Evolutionary conservation across 1,140 invertebrate species (phyloP), one percentile per base, ranked within the genome.

Genomic region (Zaprionus ornatus): DNA sequence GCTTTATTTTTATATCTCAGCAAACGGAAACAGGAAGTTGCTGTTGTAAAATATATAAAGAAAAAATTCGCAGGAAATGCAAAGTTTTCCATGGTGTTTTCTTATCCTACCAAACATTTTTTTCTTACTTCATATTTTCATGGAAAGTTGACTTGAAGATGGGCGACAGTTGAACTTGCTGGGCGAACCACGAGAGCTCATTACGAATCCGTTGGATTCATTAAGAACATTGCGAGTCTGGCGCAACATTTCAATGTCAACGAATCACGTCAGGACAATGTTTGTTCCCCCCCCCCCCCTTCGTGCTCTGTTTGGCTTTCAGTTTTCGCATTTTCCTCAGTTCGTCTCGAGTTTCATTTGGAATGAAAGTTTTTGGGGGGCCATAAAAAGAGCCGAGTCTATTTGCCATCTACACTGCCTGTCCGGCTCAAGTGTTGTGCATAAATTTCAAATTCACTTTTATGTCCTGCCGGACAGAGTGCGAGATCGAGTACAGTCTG

Each of bases 391-490:
- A 61, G 61, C 45, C 19, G 0, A 45, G 40, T 17, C 37, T 40
- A 40, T 40, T 40, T 40, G 37, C 37, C 15, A n/a, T 15, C 60
- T 35, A 35, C 29, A 37, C 29, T 62, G 63, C 37, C 27, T 48
- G 29, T 35, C 65, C 25, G 29, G n/a, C 76, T 35, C 45, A 69
- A 74, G 68, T 77, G 68, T 74, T 83, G 68, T 80, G 83, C 73
- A 86, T 86, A 82, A 86, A 82, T 87, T 86, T 87, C 76, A 67
- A 87, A 87, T 87, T 82, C 79, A 79, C 61, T 87, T 87, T 87
- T 87, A 87, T 82, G 83, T 74, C 67, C 65, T 35, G 72, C 55
- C n/a, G n/a, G 13, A 27, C 56, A 10, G 73, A 71, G 63, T 45
- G 19, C 69, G 1, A 57, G 42, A 32, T 66, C 12, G 52, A 66